Evolutionary conservation across 2,888 invertebrate genomes (phyloP).

Genomic region (Lasioglossum leucozonium): DNA sequence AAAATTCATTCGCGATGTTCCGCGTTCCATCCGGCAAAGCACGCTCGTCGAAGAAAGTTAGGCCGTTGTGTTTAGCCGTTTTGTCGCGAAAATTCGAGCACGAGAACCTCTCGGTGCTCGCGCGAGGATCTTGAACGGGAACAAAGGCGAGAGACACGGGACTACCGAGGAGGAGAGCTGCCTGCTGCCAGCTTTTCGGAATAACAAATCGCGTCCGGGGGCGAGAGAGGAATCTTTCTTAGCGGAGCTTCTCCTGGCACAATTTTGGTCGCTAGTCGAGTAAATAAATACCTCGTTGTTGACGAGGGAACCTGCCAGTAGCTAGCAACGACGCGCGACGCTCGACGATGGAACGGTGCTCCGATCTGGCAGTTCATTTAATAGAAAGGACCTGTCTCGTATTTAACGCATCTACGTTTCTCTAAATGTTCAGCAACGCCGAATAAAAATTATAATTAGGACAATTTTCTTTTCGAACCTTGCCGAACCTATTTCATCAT

Average conservation of each 20-base stretch:
- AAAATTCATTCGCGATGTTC: background rate
- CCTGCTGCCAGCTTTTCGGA: constrained; percentile 1
- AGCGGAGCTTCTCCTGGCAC: background rate
- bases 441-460: too few relatives aligned
- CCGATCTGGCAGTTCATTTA: too few relatives aligned
- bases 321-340: background rate
- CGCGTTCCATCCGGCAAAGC: background rate
- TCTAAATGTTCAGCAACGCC: too few relatives aligned
- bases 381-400: too few relatives aligned
- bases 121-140: constrained; percentile 4
- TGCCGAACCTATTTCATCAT: too few relatives aligned
- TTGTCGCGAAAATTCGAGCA: constrained; percentile 6
- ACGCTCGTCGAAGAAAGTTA: background rate
- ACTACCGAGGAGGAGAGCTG: background rate
- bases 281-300: background rate
- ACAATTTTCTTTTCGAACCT: too few relatives aligned
- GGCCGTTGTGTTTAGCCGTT: background rate
- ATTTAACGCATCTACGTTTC: too few relatives aligned
- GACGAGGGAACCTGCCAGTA: background rate
- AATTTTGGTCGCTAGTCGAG: background rate
- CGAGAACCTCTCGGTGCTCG: background rate
- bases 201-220: constrained; percentile 1
- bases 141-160: background rate
- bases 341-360: too few relatives aligned
- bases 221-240: background rate